These are phyloP conservation scores for Diadophis punctatus DNA, from an alignment of 2,113 vertebrate genomes.

Conservation along the genomic window DNA sequence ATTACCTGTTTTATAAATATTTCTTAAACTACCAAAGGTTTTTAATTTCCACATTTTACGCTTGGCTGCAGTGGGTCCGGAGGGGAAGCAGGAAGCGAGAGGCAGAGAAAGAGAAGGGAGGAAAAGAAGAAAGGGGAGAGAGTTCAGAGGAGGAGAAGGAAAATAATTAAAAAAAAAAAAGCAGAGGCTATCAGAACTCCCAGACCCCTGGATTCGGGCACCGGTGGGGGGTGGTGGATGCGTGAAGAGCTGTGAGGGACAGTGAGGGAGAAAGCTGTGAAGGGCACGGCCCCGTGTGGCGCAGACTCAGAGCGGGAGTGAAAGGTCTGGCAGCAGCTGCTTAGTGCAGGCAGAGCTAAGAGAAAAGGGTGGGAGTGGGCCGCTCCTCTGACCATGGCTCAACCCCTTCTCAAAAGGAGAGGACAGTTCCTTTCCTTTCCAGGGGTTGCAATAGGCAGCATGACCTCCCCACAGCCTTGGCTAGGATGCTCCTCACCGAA, in stretches of 20 bases:
- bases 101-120: constrained; percentile 55
- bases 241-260: constrained; percentile 4
- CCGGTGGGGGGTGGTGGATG: constrained; percentile 11
- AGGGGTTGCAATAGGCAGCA: neutral
- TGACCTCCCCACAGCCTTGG: neutral
- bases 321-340: neutral
- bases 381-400: neutral
- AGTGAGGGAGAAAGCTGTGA: constrained; percentile 3
- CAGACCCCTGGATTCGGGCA: constrained; percentile 28
- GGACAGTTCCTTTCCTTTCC: neutral
- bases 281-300: neutral
- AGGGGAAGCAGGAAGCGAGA: constrained; percentile 57
- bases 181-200: constrained; percentile 23
- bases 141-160: constrained; percentile 28
- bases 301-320: neutral
- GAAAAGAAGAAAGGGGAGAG: constrained; percentile 55
- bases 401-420: neutral
- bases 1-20: constrained; percentile 99
- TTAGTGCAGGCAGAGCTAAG: neutral
- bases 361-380: neutral
- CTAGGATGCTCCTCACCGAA: neutral
- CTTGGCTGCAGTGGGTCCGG: constrained; percentile 88
- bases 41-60: constrained; percentile 99
- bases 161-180: constrained; percentile 16
- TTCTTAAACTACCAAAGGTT: constrained; percentile 99